These are phyloP conservation scores for Pomacea canaliculata DNA, from an alignment of 2,888 invertebrate species.

Conservation along the genomic window DNA sequence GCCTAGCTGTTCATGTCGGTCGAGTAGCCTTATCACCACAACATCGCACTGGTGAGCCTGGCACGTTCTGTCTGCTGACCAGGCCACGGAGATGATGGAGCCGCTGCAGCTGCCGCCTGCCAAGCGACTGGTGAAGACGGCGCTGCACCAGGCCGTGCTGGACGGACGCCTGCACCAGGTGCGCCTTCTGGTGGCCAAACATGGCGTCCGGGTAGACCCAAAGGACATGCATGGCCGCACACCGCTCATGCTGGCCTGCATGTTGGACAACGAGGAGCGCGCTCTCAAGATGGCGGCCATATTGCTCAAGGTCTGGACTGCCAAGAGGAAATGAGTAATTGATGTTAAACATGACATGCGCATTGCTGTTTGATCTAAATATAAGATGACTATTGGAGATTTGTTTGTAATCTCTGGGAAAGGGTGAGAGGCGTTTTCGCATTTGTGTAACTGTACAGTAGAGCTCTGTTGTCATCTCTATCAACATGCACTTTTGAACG, in stretches of 20 bases:
- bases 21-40: too few relatives aligned
- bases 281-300: slow-evolving; percentile 62
- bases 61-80: neutral
- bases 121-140: slow-evolving; percentile 64
- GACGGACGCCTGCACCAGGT: slow-evolving; percentile 66
- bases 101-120: slow-evolving; percentile 20
- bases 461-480: too few relatives aligned
- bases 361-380: too few relatives aligned
- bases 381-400: too few relatives aligned
- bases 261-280: slow-evolving; percentile 57
- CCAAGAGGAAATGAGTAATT: too few relatives aligned
- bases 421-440: too few relatives aligned
- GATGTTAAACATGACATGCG: too few relatives aligned
- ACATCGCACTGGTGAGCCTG: too few relatives aligned
- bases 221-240: slow-evolving; percentile 65
- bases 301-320: slow-evolving; percentile 39
- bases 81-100: slow-evolving; percentile 14
- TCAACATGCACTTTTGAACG: too few relatives aligned
- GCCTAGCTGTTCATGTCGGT: too few relatives aligned
- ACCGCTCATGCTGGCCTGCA: slow-evolving; percentile 65
- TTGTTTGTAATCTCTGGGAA: too few relatives aligned
- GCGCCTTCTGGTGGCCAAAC: slow-evolving; percentile 61
- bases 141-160: slow-evolving; percentile 67
- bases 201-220: slow-evolving; percentile 59
- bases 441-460: too few relatives aligned